Evolutionary conservation across 1,140 invertebrate genomes (phyloP), one percentile per base, ranked within the genome.

Genomic region (Formica selysi): DNA sequence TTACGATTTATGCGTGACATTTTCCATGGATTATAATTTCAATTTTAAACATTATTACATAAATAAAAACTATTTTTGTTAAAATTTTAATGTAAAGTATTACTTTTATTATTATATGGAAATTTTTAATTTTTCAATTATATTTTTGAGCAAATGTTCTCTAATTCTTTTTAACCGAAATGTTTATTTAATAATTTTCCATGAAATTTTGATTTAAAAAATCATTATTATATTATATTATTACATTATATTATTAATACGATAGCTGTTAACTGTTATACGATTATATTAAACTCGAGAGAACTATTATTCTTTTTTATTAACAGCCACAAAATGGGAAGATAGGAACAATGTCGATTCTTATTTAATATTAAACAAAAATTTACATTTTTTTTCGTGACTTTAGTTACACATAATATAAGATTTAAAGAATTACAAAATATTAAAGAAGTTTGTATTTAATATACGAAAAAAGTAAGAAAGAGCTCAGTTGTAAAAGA

Each of bases 1-100:
- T 64, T 5, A 48, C 16, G 26, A 26, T 19, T 70, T 10, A 71
- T 8, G 44, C 41, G 8, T 1, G 8, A 61, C 8, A 22, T n/a
- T 38, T 16, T 51, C 8, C 3, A 10, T 48, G 44, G 16, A 38
- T 26, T n/a, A 10, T 54, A 57, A 26, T 38, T 13, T n/a, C 16
- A n/a, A 36, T 54, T 74, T 36, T 7, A 29, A 51, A 16, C 6
- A 51, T 32, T 71, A 70, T 16, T 3, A 11, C 38, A 19, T 19
- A 32, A 54, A 54, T 59, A 1, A 59, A 59, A 16, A 8, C 2
- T 22, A 73, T n/a, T 51, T 32, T 36, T 22, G 1, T 36, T 73
- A 57, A 73, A 73, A 11, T 73, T 73, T 73, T 38, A 54, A 73
- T 73, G 16, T 57, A 73, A 57, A 73, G 0, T 73, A 71, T 57